Conservation (phyloP, 2,797 vertebrate genomes). For the Varecia variegata region DNA sequence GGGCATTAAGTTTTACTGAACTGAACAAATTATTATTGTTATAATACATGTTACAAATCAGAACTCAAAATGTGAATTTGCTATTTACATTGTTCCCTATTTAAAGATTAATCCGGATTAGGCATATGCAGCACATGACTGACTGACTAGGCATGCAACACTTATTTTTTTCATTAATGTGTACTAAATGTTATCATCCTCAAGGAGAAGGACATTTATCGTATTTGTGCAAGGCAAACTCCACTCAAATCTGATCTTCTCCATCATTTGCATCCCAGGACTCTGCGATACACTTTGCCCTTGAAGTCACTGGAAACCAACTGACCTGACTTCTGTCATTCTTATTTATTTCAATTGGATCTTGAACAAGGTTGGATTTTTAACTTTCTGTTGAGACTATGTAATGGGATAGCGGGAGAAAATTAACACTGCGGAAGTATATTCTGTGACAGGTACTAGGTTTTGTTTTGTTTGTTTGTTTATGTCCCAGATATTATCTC, state of each 20-base stretch:
- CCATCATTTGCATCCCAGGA: background rate
- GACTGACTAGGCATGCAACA: background rate
- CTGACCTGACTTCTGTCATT: background rate
- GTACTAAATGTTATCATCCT: slow-evolving; percentile 9
- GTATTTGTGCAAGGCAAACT: background rate
- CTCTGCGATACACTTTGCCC: background rate
- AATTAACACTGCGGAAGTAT: background rate
- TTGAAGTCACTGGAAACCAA: background rate
- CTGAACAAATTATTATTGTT: background rate
- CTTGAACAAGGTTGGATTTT: background rate
- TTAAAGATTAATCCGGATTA: slow-evolving; percentile 6
- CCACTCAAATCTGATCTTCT: background rate
- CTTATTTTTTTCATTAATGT: background rate
- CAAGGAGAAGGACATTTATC: background rate
- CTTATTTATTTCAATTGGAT: background rate
- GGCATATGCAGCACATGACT: background rate
- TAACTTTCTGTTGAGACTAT: background rate
- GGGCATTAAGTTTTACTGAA: background rate
- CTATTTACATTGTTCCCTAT: background rate
- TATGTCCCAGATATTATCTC: background rate
- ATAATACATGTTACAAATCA: background rate
- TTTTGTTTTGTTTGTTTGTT: background rate
- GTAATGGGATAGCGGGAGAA: background rate
- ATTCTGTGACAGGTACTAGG: background rate
- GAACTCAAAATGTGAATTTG: background rate